Percentiles rank a stretch among this genome's conserved stretches.
phyloP scores from a whole-genome alignment of 2,113 vertebrate species.

The Lamprologus tigripictilis region DNA sequence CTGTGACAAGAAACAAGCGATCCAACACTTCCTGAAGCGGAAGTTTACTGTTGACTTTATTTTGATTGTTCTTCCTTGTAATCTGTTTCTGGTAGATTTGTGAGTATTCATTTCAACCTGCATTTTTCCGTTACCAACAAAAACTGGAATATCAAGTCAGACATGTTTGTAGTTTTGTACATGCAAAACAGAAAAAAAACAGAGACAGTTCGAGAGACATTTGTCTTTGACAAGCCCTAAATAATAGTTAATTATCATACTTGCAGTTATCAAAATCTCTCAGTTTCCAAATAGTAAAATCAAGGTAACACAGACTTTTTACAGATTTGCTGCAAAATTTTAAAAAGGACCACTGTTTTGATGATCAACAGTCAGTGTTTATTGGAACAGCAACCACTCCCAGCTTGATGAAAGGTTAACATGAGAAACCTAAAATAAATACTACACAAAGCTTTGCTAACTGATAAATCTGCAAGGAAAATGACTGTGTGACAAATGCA shows the following conservation, averaged over 20 bases:
- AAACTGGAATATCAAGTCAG: conserved; percentile 10
- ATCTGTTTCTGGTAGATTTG: background rate
- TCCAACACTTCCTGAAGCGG: background rate
- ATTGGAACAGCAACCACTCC: background rate
- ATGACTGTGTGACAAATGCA: background rate
- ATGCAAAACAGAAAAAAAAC: background rate
- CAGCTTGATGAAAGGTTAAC: conserved; percentile 42
- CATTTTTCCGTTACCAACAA: background rate
- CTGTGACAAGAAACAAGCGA: background rate
- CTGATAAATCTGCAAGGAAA: background rate
- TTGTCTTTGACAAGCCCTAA: background rate
- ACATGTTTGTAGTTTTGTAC: background rate
- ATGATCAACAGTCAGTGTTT: conserved; percentile 20
- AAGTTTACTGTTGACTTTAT: background rate
- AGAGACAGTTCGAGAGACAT: background rate
- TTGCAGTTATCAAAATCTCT: background rate
- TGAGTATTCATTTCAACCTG: background rate
- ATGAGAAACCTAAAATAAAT: conserved; percentile 34
- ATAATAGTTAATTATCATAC: background rate
- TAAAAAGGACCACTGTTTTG: background rate
- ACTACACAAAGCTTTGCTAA: conserved; percentile 5
- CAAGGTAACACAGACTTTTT: background rate
- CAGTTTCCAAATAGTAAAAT: background rate
- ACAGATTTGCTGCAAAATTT: background rate
- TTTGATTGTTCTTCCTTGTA: background rate